A percentile compares a stretch with the other conserved stretches of the same genome.
Evolutionary conservation across 2,888 invertebrate genomes (phyloP).

Genomic region (Hyppa rectilinea): DNA sequence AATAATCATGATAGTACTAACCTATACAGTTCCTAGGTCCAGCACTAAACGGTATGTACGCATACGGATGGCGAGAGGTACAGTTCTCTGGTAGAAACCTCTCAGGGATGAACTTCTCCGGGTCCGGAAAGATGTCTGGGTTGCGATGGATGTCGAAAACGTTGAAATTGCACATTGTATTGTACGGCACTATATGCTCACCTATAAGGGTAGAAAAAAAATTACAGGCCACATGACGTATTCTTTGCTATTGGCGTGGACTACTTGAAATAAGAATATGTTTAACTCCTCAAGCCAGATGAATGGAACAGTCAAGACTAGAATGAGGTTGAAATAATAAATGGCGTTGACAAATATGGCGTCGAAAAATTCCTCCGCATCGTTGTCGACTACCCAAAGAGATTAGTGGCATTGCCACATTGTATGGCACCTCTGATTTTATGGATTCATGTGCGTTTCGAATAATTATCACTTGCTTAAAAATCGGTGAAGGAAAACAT

Average conservation of each 20-base stretch:
- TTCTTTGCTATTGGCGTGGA: background rate
- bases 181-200: slow-evolving; percentile 85
- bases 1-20: slow-evolving; percentile 64
- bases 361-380: too few relatives aligned
- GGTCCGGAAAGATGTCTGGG: slow-evolving; percentile 91
- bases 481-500: too few relatives aligned
- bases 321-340: too few relatives aligned
- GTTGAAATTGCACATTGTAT: slow-evolving; percentile 85
- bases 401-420: too few relatives aligned
- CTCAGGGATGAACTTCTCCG: slow-evolving; percentile 93
- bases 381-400: too few relatives aligned
- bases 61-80: slow-evolving; percentile 89
- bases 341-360: too few relatives aligned
- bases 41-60: slow-evolving; percentile 93
- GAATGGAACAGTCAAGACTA: background rate
- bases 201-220: slow-evolving; percentile 71
- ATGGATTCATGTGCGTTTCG: too few relatives aligned
- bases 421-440: too few relatives aligned
- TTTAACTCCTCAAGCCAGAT: background rate
- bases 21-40: slow-evolving; percentile 93
- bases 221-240: background rate
- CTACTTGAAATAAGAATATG: background rate
- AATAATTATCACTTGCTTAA: too few relatives aligned
- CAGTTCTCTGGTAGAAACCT: slow-evolving; percentile 92
- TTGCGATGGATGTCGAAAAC: slow-evolving; percentile 92